phyloP scores from a whole-genome alignment of 2,113 vertebrate genomes.

The Nasalis larvatus region DNA sequence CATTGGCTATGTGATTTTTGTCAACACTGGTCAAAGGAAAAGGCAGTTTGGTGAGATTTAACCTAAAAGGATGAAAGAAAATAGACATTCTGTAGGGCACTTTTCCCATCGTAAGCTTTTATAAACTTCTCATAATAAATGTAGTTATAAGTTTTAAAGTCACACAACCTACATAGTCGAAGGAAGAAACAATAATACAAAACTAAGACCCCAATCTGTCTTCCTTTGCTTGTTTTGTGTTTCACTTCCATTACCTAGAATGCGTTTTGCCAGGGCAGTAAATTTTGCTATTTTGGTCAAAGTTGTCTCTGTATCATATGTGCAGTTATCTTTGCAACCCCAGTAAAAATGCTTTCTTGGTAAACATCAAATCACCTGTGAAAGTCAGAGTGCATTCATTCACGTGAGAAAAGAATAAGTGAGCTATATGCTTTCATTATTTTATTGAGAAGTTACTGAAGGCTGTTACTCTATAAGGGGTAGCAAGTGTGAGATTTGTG shows the following conservation, averaged over 20 bases:
- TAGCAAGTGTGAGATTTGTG: background rate
- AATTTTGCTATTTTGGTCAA: background rate
- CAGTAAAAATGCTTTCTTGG: slow-evolving; percentile 24
- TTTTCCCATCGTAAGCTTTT: slow-evolving; percentile 18
- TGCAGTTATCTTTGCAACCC: background rate
- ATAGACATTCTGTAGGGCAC: background rate
- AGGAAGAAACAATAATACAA: background rate
- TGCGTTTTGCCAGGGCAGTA: background rate
- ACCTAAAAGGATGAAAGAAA: background rate
- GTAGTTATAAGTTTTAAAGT: background rate
- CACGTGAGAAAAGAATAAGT: background rate
- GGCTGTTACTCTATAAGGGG: background rate
- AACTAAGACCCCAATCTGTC: background rate
- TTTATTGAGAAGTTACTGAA: background rate
- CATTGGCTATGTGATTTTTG: background rate
- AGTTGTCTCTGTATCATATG: background rate
- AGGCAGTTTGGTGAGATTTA: background rate
- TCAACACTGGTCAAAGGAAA: background rate
- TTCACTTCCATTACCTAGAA: background rate
- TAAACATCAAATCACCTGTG: slow-evolving; percentile 28
- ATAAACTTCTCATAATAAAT: background rate
- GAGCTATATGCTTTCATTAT: background rate
- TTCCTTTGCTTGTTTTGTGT: background rate
- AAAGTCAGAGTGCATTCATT: slow-evolving; percentile 18
- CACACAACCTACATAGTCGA: background rate